These are phyloP conservation scores for Heliconius himera DNA, from an alignment of 1,140 invertebrate species.

Conservation along the genomic window DNA sequence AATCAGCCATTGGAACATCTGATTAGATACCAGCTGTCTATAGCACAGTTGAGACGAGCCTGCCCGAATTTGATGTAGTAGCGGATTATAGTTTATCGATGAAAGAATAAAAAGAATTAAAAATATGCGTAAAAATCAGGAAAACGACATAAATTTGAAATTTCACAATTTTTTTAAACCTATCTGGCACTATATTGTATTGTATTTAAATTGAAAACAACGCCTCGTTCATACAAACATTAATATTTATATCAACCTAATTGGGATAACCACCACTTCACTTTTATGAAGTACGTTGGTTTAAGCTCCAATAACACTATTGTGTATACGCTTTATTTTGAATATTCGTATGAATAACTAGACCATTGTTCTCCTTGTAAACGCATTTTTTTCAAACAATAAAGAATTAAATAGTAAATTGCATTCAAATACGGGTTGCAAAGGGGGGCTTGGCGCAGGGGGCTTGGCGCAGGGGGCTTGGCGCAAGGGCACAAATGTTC, in stretches of 20 bases:
- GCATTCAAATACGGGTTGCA: neutral
- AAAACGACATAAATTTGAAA: no score
- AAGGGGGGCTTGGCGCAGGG: no score
- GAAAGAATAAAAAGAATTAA: no score
- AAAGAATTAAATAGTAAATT: neutral
- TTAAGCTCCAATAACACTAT: neutral
- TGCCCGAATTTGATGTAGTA: no score
- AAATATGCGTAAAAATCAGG: no score
- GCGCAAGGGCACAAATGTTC: no score
- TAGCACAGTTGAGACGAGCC: no score
- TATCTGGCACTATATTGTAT: neutral
- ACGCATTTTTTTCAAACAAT: neutral
- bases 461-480: no score
- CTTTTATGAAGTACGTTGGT: neutral
- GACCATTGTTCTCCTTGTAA: neutral
- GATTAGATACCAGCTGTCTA: no score
- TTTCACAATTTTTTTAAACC: no score
- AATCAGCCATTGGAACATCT: no score
- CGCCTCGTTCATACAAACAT: neutral
- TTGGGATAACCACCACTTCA: neutral
- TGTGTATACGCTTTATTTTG: neutral
- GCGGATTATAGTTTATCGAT: no score
- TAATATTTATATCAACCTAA: neutral
- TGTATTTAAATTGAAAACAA: neutral
- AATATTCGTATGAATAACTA: neutral